Evolutionary conservation across 2,797 vertebrate species (phyloP).

Genomic region (Discoglossus pictus): DNA sequence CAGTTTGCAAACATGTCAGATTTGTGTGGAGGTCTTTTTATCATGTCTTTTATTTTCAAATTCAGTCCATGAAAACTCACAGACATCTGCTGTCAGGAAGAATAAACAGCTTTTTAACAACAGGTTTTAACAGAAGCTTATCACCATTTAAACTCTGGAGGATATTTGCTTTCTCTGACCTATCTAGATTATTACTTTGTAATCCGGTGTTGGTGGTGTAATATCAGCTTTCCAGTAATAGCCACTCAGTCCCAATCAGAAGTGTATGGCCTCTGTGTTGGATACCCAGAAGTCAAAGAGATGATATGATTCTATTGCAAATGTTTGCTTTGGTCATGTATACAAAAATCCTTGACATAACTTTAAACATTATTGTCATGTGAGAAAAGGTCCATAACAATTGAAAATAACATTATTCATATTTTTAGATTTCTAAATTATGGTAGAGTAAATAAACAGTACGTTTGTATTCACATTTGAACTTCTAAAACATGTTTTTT

Average conservation of each 20-base stretch:
- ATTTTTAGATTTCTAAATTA: no score
- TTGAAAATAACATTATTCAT: no score
- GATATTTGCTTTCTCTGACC: conserved; percentile 22
- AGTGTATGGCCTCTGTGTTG: conserved; percentile 7
- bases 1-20: no score
- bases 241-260: background rate
- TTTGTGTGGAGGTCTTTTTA: no score
- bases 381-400: no score
- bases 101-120: conserved; percentile 34
- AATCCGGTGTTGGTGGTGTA: conserved; percentile 20
- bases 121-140: conserved; percentile 31
- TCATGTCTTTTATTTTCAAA: no score
- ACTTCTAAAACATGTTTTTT: no score
- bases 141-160: conserved; percentile 15
- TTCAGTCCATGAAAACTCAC: conserved; percentile 2
- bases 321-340: background rate
- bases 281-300: background rate
- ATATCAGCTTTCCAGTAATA: conserved; percentile 35
- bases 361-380: no score
- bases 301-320: background rate
- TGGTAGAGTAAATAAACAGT: no score
- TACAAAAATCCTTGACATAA: no score
- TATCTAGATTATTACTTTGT: conserved; percentile 22
- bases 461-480: no score
- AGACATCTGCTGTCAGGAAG: conserved; percentile 21